Evolutionary conservation across 1,140 invertebrate genomes (phyloP).

Genomic region (Atta cephalotes): DNA sequence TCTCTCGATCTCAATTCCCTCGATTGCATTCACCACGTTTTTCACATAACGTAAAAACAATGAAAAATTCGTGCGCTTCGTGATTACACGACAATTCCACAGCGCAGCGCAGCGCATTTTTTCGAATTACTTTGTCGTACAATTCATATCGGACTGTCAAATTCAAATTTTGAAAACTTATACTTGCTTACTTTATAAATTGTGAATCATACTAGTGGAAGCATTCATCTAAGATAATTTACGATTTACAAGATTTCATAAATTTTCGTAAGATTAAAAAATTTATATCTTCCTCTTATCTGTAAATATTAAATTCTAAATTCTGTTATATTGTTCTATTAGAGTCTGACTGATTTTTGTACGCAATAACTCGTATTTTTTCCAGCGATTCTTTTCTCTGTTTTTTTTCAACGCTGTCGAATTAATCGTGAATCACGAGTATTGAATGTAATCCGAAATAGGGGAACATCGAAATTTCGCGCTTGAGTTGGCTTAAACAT

Average conservation of each 20-base stretch:
- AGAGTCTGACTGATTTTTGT: not conserved
- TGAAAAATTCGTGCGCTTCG: not conserved
- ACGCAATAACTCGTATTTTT: not conserved
- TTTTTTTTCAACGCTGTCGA: slow-evolving; percentile 8
- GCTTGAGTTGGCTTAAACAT: slow-evolving; percentile 46
- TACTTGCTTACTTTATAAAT: not conserved
- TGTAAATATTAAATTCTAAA: slow-evolving; percentile 4
- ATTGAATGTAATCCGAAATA: slow-evolving; percentile 37
- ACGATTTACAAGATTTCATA: not conserved
- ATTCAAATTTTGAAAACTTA: not conserved
- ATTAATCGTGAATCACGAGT: slow-evolving; percentile 41
- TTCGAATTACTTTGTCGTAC: not conserved
- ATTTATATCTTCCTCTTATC: not conserved
- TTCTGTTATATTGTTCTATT: not conserved
- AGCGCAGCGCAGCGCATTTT: slow-evolving; percentile 31
- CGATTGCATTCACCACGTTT: slow-evolving; percentile 40
- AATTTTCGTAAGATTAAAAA: not conserved
- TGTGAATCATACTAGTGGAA: not conserved
- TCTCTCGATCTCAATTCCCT: slow-evolving; percentile 27
- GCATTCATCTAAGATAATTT: not conserved
- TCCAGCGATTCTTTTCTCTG: not conserved
- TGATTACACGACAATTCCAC: slow-evolving; percentile 38
- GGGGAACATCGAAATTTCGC: slow-evolving; percentile 55
- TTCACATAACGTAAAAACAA: slow-evolving; percentile 8
- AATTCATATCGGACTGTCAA: slow-evolving; percentile 23